Conservation (phyloP, 2,888 invertebrate species). For the Boloria euphrosyne region DNA sequence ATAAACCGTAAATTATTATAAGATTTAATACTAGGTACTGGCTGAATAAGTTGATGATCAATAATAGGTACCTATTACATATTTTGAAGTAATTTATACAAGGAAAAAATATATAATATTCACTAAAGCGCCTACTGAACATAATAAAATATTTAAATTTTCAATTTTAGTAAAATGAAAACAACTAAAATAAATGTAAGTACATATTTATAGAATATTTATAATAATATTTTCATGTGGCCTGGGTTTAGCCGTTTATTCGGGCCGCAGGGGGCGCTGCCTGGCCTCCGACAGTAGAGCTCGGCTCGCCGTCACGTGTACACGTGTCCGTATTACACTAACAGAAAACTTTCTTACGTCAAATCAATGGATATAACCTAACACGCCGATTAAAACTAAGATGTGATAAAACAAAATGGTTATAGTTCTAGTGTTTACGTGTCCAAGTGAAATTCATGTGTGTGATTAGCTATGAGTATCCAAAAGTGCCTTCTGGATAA, state of each 20-base stretch:
- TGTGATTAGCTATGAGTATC: slow-evolving; percentile 74
- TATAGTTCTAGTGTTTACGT: slow-evolving; percentile 54
- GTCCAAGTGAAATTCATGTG: slow-evolving; percentile 64
- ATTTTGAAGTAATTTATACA: no score
- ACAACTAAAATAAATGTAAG: neutral
- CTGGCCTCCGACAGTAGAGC: slow-evolving; percentile 40
- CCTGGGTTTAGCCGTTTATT: slow-evolving; percentile 25
- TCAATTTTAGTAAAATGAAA: neutral
- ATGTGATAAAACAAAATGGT: slow-evolving; percentile 65
- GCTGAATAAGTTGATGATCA: no score
- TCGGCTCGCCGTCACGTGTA: slow-evolving; percentile 42
- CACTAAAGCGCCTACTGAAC: neutral
- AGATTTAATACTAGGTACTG: neutral
- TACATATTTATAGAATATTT: slow-evolving; percentile 1
- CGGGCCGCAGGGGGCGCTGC: slow-evolving; percentile 53
- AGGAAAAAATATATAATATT: neutral
- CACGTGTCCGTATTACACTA: slow-evolving; percentile 52
- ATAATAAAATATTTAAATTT: neutral
- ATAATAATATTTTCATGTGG: slow-evolving; percentile 25
- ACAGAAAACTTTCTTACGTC: slow-evolving; percentile 78
- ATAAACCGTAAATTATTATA: neutral
- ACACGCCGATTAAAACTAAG: slow-evolving; percentile 58
- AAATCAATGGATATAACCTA: slow-evolving; percentile 83
- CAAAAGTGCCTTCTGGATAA: slow-evolving; percentile 80
- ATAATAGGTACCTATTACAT: no score